Base-by-base conservation (phyloP, 2,113 vertebrate genomes). In the Barbus barbus region DNA sequence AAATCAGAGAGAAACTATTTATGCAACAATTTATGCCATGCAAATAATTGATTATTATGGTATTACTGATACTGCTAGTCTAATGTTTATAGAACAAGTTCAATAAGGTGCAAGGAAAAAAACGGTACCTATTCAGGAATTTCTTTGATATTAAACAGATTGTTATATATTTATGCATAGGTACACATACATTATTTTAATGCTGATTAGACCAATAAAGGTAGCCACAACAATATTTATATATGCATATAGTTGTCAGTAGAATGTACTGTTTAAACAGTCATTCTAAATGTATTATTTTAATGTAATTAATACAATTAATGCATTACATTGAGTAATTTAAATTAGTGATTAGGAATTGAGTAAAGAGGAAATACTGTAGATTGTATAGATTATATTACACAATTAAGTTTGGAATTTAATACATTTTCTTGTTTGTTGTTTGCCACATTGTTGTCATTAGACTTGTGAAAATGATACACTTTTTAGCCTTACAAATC, bases 1-100 rank as follows among this genome's bases (percentile, higher is more conserved):
- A 87, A 85, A 85, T 78, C 33, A 85, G 36, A 82, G 41, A 83
- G 44, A 76, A 33, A 79, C 63, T 14, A 82, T 41, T 65, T 72
- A 51, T 51, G 18, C 9, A 53, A 75, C 51, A 79, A 58, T 33
- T 20, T 60, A 60, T 46, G 18, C 16, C 33, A 72, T 63, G 22
- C 16, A 33, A 51, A 36, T 53, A 56, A 77, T 16, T 18, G 16
- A 74, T n/a, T 72, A 41, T n/a, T 72, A 41, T 44, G 3, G 4
- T 26, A 28, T 26, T 28, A 28, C 60, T 63, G 13, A 46, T 26
- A 46, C n/a, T 26, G 12, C 65, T 36, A 41, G 22, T 72, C 71
- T 16, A 73, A 46, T 8, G 13, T 73, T 44, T 26, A 24, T 44
- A 73, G 26, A 9, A 11, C 11, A 16, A 73, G 36, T 73, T 6